Base-by-base conservation (phyloP, 2,888 invertebrate genomes). In the Agriopis leucophaearia region DNA sequence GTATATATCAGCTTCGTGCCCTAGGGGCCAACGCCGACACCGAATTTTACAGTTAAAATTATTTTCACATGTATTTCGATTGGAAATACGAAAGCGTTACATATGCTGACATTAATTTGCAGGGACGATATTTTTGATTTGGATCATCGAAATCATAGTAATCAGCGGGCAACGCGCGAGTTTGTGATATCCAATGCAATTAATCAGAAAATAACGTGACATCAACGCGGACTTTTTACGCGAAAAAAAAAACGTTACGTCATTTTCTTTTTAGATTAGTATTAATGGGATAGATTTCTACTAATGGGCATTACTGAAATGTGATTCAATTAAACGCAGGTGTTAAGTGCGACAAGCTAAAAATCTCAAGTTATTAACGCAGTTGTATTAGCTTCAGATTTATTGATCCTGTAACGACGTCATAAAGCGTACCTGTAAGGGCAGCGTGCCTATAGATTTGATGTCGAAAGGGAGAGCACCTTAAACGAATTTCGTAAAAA, bases 131-230 rank as follows among this genome's bases (percentile, higher is more conserved):
- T 74, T 71, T 72, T 66, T 70, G 74, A 69, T 71, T 65, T 70
- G 54, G 56, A 71, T 71, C 69, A 61, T 68, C 54, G 69, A 71
- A 70, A 61, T 70, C 71, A 61, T 64, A 61, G 72, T 70, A 71
- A 72, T 77, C 69, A 69, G 70, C 70, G 65, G 67, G 69, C 66
- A 73, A 69, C 71, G 72, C 71, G 74, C 64, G 76, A 77, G 77
- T 77, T 66, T 67, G 65, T 62, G 71, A 71, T 79, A 80, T 80
- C 74, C 80, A 78, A 72, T 78, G 79, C 80, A 80, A 85, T 84
- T 82, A 82, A 81, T 80, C 78, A 80, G 78, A 75, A 77, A n/a
- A n/a, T n/a, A n/a, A n/a, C n/a, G 74, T 74, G 38, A 5, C n/a
- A n/a, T 27, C 27, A 27, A 27, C 27, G 27, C 27, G 5, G 18